Conservation (phyloP, 2,797 vertebrate genomes). For the Meda fulgida region DNA sequence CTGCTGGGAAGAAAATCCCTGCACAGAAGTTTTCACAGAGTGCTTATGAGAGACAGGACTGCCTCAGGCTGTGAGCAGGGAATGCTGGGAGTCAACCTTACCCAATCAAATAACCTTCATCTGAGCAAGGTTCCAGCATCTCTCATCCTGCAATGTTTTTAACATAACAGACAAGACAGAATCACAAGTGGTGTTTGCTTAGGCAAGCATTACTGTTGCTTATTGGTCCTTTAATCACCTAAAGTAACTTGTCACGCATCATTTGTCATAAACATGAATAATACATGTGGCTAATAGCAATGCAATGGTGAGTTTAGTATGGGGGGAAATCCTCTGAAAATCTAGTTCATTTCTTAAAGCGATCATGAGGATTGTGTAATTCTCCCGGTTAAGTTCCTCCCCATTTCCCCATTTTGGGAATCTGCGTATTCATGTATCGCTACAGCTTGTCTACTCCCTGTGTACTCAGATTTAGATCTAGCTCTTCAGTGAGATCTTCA, state of each 20-base stretch:
- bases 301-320: not conserved
- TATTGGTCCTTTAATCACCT: not conserved
- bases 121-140: not conserved
- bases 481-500: conserved; percentile 44
- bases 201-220: not conserved
- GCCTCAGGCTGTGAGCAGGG: not conserved
- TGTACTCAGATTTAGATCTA: conserved; percentile 19
- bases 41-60: conserved; percentile 4
- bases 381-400: not conserved
- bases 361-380: not conserved
- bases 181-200: not conserved
- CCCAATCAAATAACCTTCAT: conserved; percentile 20
- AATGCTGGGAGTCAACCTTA: not conserved
- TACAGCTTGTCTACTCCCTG: not conserved
- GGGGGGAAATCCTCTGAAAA: not conserved
- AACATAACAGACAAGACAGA: not conserved
- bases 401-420: not conserved
- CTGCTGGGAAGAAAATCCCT: conserved; percentile 10
- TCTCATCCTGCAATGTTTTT: not conserved
- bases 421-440: not conserved
- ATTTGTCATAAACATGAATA: not conserved
- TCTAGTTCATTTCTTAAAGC: not conserved
- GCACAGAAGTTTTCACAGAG: conserved; percentile 17
- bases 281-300: not conserved
- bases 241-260: not conserved